Evolutionary conservation across 2,888 invertebrate genomes (phyloP).

Genomic region (Cantharis flavilabris): DNA sequence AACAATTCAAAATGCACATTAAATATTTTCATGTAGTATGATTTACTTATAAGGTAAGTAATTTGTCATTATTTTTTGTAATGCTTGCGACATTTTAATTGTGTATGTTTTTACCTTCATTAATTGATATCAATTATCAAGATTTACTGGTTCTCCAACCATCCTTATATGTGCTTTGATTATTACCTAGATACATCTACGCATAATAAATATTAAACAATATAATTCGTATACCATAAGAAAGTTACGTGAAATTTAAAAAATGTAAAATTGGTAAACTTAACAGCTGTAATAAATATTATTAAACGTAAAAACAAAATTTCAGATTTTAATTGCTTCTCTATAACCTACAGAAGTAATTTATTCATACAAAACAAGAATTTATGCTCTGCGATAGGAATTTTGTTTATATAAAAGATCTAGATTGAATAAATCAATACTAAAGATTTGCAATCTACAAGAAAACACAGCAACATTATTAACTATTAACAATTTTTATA

Average conservation of each 20-base stretch:
- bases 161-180: constrained; percentile 42
- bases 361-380: background rate
- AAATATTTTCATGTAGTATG: background rate
- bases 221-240: constrained; percentile 5
- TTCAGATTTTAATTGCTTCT: background rate
- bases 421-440: background rate
- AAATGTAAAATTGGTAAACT: background rate
- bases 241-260: background rate
- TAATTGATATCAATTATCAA: constrained; percentile 54
- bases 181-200: constrained; percentile 20
- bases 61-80: constrained; percentile 50
- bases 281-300: background rate
- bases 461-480: background rate
- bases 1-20: background rate
- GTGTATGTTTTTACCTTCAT: constrained; percentile 47
- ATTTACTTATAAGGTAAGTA: constrained; percentile 36
- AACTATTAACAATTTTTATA: no score
- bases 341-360: background rate
- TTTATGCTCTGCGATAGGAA: background rate
- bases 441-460: background rate
- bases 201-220: constrained; percentile 47
- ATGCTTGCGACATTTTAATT: constrained; percentile 49
- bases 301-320: background rate
- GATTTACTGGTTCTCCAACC: constrained; percentile 48
- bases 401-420: background rate